Base-by-base conservation (phyloP, 1,140 invertebrate species). In the Trachelipus rathkii region DNA sequence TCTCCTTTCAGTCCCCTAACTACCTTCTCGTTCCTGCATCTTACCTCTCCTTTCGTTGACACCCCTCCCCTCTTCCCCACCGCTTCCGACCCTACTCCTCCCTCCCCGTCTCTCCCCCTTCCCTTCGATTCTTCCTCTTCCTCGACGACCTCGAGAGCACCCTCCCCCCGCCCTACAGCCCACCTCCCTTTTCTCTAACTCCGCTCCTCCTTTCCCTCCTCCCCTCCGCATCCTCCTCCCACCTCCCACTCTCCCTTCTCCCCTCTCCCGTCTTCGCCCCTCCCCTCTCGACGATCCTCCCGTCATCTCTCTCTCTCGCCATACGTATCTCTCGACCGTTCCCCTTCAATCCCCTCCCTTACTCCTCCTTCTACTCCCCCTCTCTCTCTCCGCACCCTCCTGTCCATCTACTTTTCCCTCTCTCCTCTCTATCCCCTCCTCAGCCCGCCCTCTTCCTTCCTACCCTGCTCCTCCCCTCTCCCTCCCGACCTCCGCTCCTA, bases 1-100 rank as follows among this genome's bases (percentile, higher is more conserved):
- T 75, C 74, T 75, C 74, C 69, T 44, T 75, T 23, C 53, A 19
- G 46, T 60, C 53, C 72, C 19, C 44, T 60, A 13, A 10, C 23
- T 69, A 9, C 19, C n/a, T 19, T 10, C 10, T 19, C 19, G 8
- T 24, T 24, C 10, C n/a, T n/a, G 9, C 10, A 10, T 69, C 67
- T 69, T 10, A 10, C n/a, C 10, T 19, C 15, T 19, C 67, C 10
- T 21, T 69, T 69, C 19, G 9, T 19, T 21, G 8, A 9, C 19
- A 10, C 19, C 15, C 10, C 23, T 69, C 23, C 19, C 23, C 19
- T 21, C 19, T 19, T 69, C 19, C 19, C 19, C 23, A 10, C 23
- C 19, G 8, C 19, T 21, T 72, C 44, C 13, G 10, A 10, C 2
- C 3, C n/a, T 44, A 11, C 15, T 11, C 19, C 10, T n/a, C 7